Percentiles rank a stretch among this genome's conserved stretches.
These are phyloP conservation scores for Pycnonotus jocosus DNA, from an alignment of 2,113 vertebrate genomes.

Conservation along the genomic window DNA sequence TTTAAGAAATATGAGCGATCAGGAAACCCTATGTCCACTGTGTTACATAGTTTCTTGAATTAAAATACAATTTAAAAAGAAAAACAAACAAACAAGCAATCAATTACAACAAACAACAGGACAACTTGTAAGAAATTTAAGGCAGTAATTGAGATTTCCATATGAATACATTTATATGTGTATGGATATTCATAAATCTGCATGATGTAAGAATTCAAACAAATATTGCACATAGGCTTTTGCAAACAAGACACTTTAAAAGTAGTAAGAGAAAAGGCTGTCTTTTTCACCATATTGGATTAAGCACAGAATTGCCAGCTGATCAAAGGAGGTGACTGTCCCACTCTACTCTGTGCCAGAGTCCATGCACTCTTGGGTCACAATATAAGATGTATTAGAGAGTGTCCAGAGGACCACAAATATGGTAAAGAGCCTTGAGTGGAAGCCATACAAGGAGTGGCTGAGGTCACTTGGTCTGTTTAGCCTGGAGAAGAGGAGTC, in stretches of 20 bases:
- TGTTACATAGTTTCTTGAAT: not conserved
- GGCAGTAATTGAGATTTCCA: not conserved
- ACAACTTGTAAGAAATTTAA: not conserved
- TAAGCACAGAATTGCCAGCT: not conserved
- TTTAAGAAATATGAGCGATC: not conserved
- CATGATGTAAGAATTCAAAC: not conserved
- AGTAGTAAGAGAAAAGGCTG: not conserved
- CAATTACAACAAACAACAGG: not conserved
- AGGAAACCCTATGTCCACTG: not conserved
- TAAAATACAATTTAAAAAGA: not conserved
- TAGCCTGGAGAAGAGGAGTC: not conserved
- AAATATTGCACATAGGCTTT: not conserved
- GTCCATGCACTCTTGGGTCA: not conserved
- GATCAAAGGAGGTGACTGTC: not conserved
- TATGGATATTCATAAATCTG: not conserved
- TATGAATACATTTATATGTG: not conserved
- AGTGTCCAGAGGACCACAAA: not conserved
- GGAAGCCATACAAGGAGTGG: not conserved
- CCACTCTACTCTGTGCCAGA: not conserved
- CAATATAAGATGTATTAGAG: not conserved
- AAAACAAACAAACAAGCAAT: not conserved
- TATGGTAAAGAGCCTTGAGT: not conserved
- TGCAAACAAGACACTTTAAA: not conserved
- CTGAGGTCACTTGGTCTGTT: not conserved
- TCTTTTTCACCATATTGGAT: not conserved